These are phyloP conservation scores for Scylla paramamosain DNA, from an alignment of 1,140 invertebrate genomes.

Conservation along the genomic window DNA sequence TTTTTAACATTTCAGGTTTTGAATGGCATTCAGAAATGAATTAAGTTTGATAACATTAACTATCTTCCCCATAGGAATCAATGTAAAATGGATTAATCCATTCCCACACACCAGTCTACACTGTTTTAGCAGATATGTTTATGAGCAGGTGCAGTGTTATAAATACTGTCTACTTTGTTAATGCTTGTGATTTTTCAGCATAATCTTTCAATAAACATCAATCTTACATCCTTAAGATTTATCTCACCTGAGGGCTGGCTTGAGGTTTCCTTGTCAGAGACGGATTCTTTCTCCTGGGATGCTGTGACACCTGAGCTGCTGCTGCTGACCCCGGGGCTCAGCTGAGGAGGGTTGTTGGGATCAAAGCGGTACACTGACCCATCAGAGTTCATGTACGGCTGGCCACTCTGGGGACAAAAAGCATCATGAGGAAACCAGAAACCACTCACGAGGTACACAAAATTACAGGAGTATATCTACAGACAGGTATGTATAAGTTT, in stretches of 20 bases:
- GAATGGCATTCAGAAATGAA: too few species aligned
- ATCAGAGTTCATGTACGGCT: slow-evolving; percentile 85
- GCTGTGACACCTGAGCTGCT: slow-evolving; percentile 12
- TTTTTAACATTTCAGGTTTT: too few species aligned
- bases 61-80: too few species aligned
- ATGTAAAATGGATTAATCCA: too few species aligned
- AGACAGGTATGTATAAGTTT: not conserved
- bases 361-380: slow-evolving; percentile 88
- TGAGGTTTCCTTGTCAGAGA: slow-evolving; percentile 56
- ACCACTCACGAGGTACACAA: not conserved
- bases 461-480: not conserved
- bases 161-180: too few species aligned
- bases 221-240: not conserved
- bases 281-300: slow-evolving; percentile 55
- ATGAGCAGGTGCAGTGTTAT: too few species aligned
- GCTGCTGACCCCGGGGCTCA: slow-evolving; percentile 64
- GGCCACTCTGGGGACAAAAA: slow-evolving; percentile 81
- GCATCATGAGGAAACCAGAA: not conserved
- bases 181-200: too few species aligned
- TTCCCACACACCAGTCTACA: too few species aligned
- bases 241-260: slow-evolving; percentile 49
- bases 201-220: not conserved
- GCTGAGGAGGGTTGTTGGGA: slow-evolving; percentile 85
- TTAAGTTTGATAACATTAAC: too few species aligned
- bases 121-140: too few species aligned